A percentile compares a stretch with the other conserved stretches of the same genome.
Evolutionary conservation across 2,113 vertebrate species (phyloP).

Genomic region (Sebastes schlegelii): DNA sequence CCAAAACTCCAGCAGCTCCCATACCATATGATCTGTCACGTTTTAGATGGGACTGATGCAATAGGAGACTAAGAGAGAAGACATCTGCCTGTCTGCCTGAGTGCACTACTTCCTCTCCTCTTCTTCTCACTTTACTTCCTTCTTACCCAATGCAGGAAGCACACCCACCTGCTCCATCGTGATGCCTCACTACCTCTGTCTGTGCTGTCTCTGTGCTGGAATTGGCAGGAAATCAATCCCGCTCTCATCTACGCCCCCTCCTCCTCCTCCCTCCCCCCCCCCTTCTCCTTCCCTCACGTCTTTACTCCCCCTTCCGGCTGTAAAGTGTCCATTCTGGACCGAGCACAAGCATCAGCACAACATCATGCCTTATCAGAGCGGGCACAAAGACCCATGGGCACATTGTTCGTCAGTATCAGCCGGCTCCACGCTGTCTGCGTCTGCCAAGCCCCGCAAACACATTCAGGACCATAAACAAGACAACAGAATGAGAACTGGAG

Average conservation of each 20-base stretch:
- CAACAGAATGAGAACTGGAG: conserved; percentile 66
- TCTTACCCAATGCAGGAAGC: conserved; percentile 49
- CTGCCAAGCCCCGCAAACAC: conserved; percentile 64
- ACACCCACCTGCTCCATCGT: conserved; percentile 69
- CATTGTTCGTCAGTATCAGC: conserved; percentile 77
- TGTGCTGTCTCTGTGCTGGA: conserved; percentile 48
- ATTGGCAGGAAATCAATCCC: conserved; percentile 81
- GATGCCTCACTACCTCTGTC: conserved; percentile 64
- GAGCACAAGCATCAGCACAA: conserved; percentile 64
- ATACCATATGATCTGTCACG: conserved; percentile 21
- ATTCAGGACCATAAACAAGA: conserved; percentile 62
- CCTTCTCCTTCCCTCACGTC: conserved; percentile 48
- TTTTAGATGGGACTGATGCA: conserved; percentile 25
- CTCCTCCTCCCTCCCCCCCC: neutral
- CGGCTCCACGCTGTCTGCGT: conserved; percentile 62
- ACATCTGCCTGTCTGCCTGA: conserved; percentile 38
- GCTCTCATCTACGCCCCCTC: conserved; percentile 50
- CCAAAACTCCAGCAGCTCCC: conserved; percentile 4
- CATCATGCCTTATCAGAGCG: conserved; percentile 73
- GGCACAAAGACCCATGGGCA: conserved; percentile 73
- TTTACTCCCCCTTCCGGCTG: conserved; percentile 69
- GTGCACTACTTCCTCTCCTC: conserved; percentile 36
- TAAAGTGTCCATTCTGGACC: conserved; percentile 70
- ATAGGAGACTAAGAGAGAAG: conserved; percentile 12
- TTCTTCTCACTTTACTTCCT: conserved; percentile 53